phyloP scores from a whole-genome alignment of 2,113 vertebrate genomes.

The Myxocyprinus asiaticus region DNA sequence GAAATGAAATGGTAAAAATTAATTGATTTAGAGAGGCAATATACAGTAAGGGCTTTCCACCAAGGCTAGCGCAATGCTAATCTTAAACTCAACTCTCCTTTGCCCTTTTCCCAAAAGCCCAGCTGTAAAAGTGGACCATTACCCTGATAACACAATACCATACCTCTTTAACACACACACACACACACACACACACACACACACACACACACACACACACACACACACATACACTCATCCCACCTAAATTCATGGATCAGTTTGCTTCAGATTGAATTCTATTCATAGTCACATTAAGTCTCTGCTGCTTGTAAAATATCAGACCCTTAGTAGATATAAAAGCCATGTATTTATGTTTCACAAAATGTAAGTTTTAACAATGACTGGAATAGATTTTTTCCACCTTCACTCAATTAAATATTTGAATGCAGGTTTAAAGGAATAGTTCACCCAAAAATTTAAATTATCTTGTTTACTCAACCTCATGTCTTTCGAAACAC shows the following conservation, averaged over 20 bases:
- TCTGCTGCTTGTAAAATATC: background rate
- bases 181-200: no score
- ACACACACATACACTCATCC: no score
- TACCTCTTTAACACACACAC: background rate
- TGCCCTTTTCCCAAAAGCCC: constrained; percentile 7
- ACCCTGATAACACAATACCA: background rate
- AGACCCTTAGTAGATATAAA: no score
- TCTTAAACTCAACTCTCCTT: constrained; percentile 13
- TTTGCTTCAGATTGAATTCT: constrained; percentile 30
- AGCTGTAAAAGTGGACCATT: constrained; percentile 3
- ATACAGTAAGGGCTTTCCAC: constrained; percentile 7
- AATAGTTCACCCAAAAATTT: no score
- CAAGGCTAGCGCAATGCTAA: constrained; percentile 36
- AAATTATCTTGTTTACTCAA: no score
- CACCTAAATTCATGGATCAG: background rate
- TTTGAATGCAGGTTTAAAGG: background rate
- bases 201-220: no score
- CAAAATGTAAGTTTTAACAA: constrained; percentile 12
- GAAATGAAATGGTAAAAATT: constrained; percentile 35
- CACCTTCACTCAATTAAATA: background rate
- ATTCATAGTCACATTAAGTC: constrained; percentile 11
- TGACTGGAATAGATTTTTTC: background rate
- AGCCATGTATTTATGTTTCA: background rate
- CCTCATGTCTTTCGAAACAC: no score
- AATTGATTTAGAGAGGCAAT: constrained; percentile 37